Conservation (phyloP, 1,140 invertebrate species). For the Meteorus sp. region DNA sequence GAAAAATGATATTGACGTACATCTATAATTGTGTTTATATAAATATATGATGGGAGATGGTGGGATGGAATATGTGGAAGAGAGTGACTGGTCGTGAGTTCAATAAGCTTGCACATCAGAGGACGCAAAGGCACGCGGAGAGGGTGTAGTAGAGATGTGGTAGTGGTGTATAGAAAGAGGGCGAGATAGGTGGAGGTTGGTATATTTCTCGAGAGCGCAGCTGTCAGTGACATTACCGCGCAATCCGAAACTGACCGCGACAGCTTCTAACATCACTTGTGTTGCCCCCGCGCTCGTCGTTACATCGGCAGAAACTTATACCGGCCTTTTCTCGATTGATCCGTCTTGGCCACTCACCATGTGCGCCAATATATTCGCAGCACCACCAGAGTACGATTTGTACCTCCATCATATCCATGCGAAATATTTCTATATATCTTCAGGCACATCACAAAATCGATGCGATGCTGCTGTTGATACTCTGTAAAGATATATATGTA, state of each 20-base stretch:
- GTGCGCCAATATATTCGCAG: conserved; percentile 52
- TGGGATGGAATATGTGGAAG: conserved; percentile 26
- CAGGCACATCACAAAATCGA: too few species aligned
- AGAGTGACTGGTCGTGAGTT: conserved; percentile 55
- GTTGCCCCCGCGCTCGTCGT: conserved; percentile 37
- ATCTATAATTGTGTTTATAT: background rate
- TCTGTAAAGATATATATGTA: too few species aligned
- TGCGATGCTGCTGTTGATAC: conserved; percentile 33
- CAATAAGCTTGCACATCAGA: too few species aligned
- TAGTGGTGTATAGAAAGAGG: too few species aligned
- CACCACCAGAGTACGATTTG: too few species aligned
- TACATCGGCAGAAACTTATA: conserved; percentile 24
- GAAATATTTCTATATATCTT: too few species aligned
- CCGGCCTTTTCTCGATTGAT: conserved; percentile 56
- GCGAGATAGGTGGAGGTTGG: too few species aligned
- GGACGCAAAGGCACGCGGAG: too few species aligned
- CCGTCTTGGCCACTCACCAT: conserved; percentile 56
- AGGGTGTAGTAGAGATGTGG: too few species aligned
- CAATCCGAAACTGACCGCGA: conserved; percentile 59
- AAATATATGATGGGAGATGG: background rate
- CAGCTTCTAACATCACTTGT: conserved; percentile 47
- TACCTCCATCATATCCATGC: too few species aligned
- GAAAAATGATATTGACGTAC: conserved; percentile 18
- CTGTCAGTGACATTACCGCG: conserved; percentile 55
- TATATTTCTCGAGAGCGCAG: conserved; percentile 52